These are phyloP conservation scores for Drosophila fungiperda DNA, from an alignment of 2,888 invertebrate species.

Conservation along the genomic window DNA sequence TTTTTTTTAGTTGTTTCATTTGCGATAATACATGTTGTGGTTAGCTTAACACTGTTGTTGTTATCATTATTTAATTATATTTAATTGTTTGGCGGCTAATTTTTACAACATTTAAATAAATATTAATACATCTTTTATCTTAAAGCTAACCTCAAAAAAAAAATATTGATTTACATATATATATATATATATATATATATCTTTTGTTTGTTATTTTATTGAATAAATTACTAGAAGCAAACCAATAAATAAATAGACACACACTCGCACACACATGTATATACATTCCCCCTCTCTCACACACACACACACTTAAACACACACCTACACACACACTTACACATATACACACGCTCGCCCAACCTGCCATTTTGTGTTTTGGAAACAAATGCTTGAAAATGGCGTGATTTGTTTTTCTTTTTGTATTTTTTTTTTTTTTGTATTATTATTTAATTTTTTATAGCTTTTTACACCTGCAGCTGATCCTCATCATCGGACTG, in stretches of 20 bases:
- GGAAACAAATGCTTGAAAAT: constrained; percentile 30
- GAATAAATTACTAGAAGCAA: constrained; percentile 66
- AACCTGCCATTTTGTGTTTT: constrained; percentile 29
- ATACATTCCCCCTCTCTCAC: constrained; percentile 1
- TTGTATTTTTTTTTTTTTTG: not conserved
- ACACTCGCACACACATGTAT: constrained; percentile 15
- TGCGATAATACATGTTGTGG: constrained; percentile 62
- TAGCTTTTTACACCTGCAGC: constrained; percentile 83
- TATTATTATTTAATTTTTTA: constrained; percentile 62
- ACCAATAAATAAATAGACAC: constrained; percentile 59
- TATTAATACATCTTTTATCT: constrained; percentile 32
- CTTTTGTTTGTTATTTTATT: not conserved
- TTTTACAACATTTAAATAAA: constrained; percentile 74
- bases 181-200: not conserved
- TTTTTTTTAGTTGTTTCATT: constrained; percentile 5
- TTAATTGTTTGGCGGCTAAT: constrained; percentile 68
- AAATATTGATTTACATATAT: constrained; percentile 13
- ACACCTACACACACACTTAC: constrained; percentile 16
- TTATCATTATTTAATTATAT: constrained; percentile 18
- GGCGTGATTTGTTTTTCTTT: constrained; percentile 1
- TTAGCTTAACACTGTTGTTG: constrained; percentile 46
- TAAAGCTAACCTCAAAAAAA: constrained; percentile 46
- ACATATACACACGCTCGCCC: constrained; percentile 11
- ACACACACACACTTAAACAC: constrained; percentile 6
- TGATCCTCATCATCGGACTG: constrained; percentile 85